phyloP scores from a whole-genome alignment of 2,888 invertebrate genomes.

The Ypsolopha scabrella region DNA sequence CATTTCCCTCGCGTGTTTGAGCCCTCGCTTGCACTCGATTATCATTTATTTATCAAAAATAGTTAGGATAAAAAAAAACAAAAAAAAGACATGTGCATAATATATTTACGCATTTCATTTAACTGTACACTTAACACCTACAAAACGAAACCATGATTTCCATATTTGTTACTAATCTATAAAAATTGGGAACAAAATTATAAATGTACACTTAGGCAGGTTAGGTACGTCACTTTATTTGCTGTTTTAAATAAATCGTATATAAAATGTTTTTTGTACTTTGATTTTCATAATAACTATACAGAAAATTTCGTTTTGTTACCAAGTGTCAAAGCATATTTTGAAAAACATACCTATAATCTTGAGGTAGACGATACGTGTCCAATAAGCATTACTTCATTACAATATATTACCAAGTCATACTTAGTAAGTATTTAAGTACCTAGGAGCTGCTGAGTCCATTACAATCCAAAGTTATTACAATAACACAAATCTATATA shows the following conservation, averaged over 20 bases:
- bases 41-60: too few relatives aligned
- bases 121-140: slow-evolving; percentile 35
- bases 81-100: background rate
- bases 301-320: background rate
- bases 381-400: background rate
- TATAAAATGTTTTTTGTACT: background rate
- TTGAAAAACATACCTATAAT: background rate
- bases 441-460: slow-evolving; percentile 38
- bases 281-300: background rate
- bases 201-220: background rate
- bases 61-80: too few relatives aligned
- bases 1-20: too few relatives aligned
- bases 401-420: background rate
- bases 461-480: background rate
- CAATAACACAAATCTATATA: slow-evolving; percentile 13
- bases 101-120: slow-evolving; percentile 12
- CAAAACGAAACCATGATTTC: slow-evolving; percentile 25
- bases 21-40: too few relatives aligned
- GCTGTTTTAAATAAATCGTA: background rate
- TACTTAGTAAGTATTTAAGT: slow-evolving; percentile 27
- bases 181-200: background rate
- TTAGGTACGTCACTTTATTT: too few relatives aligned
- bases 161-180: background rate
- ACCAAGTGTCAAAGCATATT: background rate
- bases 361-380: background rate